Evolutionary conservation across 2,113 vertebrate species (phyloP).

Genomic region (Uropsilus gracilis): DNA sequence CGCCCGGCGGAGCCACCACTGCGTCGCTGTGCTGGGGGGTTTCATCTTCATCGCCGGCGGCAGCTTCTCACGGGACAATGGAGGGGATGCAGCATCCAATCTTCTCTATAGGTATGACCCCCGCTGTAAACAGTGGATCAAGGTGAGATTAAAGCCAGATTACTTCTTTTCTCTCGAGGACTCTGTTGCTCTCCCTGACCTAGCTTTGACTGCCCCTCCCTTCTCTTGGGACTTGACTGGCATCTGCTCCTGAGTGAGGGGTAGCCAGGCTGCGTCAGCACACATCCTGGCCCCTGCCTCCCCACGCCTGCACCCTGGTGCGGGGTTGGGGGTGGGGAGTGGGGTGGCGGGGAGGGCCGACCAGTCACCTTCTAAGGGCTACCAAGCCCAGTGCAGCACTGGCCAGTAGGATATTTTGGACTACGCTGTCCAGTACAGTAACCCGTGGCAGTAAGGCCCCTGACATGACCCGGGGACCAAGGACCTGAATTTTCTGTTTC

Average conservation of each 20-base stretch:
- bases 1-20: constrained; percentile 93
- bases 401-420: rapidly evolving
- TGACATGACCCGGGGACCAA: neutral
- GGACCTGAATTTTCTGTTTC: neutral
- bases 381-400: too few relatives aligned
- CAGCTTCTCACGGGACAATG: constrained; percentile 94
- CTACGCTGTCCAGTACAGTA: rapidly evolving
- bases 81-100: constrained; percentile 93
- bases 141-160: constrained; percentile 89
- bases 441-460: rapidly evolving
- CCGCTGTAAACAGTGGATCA: constrained; percentile 95
- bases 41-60: constrained; percentile 95
- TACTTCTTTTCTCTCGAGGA: constrained; percentile 77
- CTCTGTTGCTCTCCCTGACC: constrained; percentile 10
- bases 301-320: neutral
- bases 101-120: constrained; percentile 97
- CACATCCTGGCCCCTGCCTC: rapidly evolving
- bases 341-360: rapidly evolving
- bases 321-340: too few relatives aligned
- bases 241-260: neutral
- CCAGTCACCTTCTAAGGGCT: rapidly evolving
- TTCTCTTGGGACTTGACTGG: neutral
- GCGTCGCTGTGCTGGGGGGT: constrained; percentile 92
- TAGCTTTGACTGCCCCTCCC: neutral
- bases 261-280: neutral